These are phyloP conservation scores for Seriola aureovittata DNA, from an alignment of 2,113 vertebrate species.

Conservation along the genomic window DNA sequence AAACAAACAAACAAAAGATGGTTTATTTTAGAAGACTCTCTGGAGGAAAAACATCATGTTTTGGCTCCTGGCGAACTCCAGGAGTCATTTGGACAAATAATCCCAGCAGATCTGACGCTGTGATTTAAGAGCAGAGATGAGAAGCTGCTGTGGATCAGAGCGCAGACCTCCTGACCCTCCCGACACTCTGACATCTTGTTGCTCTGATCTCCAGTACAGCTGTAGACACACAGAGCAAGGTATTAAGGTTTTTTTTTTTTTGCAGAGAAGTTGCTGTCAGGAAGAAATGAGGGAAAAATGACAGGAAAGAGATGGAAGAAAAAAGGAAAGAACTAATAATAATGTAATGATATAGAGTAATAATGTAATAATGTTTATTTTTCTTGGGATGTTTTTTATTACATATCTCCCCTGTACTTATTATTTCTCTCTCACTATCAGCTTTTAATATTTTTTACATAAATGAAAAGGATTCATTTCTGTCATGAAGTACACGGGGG, in stretches of 20 bases:
- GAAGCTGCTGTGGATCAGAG: neutral
- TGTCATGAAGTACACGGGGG: too few relatives aligned
- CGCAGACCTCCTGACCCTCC: neutral
- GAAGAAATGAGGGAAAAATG: constrained; percentile 7
- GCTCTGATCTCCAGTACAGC: neutral
- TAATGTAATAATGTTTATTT: neutral
- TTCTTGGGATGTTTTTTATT: too few relatives aligned
- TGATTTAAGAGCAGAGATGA: neutral
- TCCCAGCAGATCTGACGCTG: neutral
- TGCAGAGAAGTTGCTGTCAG: neutral
- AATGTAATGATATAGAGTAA: neutral
- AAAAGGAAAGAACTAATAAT: neutral
- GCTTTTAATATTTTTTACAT: too few relatives aligned
- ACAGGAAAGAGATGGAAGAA: neutral
- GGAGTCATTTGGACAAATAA: neutral
- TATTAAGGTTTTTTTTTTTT: constrained; percentile 17
- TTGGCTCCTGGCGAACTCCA: too few relatives aligned
- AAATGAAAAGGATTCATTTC: neutral
- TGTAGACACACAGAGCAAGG: neutral
- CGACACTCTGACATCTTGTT: neutral
- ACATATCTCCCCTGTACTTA: too few relatives aligned
- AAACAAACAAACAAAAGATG: too few relatives aligned
- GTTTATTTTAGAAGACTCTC: too few relatives aligned
- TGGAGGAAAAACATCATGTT: too few relatives aligned
- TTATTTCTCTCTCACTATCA: too few relatives aligned